Percentiles rank a stretch among this genome's conserved stretches.
phyloP scores from a whole-genome alignment of 2,797 vertebrate species.

The Kryptopterus vitreolus region DNA sequence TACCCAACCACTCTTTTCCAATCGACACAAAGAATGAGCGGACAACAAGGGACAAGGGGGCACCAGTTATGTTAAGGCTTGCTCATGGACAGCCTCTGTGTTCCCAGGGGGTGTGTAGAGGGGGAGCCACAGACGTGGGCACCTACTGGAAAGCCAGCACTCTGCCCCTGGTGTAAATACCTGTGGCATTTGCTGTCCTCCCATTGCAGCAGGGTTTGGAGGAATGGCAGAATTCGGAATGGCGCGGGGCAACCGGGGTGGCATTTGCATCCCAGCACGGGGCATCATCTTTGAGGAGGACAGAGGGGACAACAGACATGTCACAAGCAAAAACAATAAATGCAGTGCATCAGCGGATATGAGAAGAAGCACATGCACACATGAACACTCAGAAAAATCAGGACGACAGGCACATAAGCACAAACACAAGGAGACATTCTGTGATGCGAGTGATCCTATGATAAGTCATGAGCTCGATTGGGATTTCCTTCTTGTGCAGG shows the following conservation, averaged over 20 bases:
- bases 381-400: slow-evolving; percentile 36
- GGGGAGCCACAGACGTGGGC: slow-evolving; percentile 43
- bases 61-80: slow-evolving; percentile 25
- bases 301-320: slow-evolving; percentile 86
- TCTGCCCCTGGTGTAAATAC: slow-evolving; percentile 72
- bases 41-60: slow-evolving; percentile 6
- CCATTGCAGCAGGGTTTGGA: slow-evolving; percentile 76
- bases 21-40: background rate
- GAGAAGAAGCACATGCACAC: slow-evolving; percentile 69
- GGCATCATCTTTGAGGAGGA: slow-evolving; percentile 85
- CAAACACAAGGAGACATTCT: background rate
- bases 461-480: background rate
- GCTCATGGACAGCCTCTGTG: slow-evolving; percentile 38
- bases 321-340: slow-evolving; percentile 80
- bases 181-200: slow-evolving; percentile 86
- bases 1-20: background rate
- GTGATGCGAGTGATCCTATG: background rate
- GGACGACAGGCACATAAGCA: slow-evolving; percentile 40
- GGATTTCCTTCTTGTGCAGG: slow-evolving; percentile 16
- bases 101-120: slow-evolving; percentile 14
- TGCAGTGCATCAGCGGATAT: slow-evolving; percentile 70
- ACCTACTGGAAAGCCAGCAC: slow-evolving; percentile 46
- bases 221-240: slow-evolving; percentile 76
- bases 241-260: slow-evolving; percentile 82
- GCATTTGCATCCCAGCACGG: slow-evolving; percentile 85